Evolutionary conservation across 2,888 invertebrate species (phyloP).

Genomic region (Camponotus fellah): DNA sequence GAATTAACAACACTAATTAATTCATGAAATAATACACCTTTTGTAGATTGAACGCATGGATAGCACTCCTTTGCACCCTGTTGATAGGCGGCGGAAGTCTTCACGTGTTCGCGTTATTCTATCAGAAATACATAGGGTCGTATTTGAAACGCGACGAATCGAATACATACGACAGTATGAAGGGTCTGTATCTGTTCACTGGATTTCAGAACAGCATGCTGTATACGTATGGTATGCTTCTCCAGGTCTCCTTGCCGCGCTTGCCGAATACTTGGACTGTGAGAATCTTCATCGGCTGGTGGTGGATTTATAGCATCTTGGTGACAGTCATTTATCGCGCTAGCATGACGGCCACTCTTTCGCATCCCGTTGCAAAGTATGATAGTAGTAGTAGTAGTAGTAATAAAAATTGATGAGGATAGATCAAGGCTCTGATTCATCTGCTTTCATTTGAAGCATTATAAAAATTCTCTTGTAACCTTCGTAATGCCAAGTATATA

Average conservation of each 20-base stretch:
- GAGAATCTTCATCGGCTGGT: conserved; percentile 94
- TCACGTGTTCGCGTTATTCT: conserved; percentile 65
- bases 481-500: too few relatives aligned
- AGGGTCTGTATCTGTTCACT: conserved; percentile 91
- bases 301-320: conserved; percentile 94
- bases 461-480: too few relatives aligned
- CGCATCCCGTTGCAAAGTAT: conserved; percentile 91
- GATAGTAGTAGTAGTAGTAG: neutral
- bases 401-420: too few relatives aligned
- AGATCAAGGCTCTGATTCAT: too few relatives aligned
- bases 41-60: conserved; percentile 91
- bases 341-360: conserved; percentile 94
- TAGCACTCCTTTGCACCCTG: conserved; percentile 90
- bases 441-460: too few relatives aligned
- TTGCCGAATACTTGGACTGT: conserved; percentile 94
- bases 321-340: conserved; percentile 93
- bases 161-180: conserved; percentile 75
- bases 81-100: conserved; percentile 88
- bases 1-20: neutral
- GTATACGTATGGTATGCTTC: conserved; percentile 93
- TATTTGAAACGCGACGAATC: conserved; percentile 51
- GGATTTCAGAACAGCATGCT: conserved; percentile 91
- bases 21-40: neutral
- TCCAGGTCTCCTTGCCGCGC: conserved; percentile 92
- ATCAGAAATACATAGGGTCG: conserved; percentile 59